Evolutionary conservation across 1,140 invertebrate species (phyloP).

Genomic region (Calephelis virginiensis): DNA sequence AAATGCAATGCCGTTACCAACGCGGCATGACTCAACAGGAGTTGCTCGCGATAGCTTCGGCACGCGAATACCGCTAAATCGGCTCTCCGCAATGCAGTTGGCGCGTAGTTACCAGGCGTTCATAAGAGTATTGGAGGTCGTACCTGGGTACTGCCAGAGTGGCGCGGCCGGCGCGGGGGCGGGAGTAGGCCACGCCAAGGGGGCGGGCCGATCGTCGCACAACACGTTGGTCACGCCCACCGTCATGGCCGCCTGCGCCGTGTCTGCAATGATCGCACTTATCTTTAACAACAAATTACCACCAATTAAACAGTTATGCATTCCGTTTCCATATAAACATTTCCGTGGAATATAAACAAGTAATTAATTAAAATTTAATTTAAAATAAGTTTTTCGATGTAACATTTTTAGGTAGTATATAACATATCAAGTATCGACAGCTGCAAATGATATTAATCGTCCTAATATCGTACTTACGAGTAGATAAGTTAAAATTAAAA

Average conservation of each 20-base stretch:
- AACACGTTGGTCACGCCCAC: slow-evolving; percentile 78
- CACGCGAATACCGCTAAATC: slow-evolving; percentile 44
- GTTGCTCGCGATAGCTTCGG: slow-evolving; percentile 28
- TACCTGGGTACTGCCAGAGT: slow-evolving; percentile 87
- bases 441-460: background rate
- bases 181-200: slow-evolving; percentile 67
- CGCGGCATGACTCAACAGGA: slow-evolving; percentile 55
- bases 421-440: background rate
- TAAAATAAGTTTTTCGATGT: background rate
- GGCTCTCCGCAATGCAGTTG: slow-evolving; percentile 71
- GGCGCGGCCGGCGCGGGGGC: slow-evolving; percentile 79
- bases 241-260: slow-evolving; percentile 80
- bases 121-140: slow-evolving; percentile 63
- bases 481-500: too few relatives aligned
- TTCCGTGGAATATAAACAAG: slow-evolving; percentile 9
- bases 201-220: slow-evolving; percentile 72
- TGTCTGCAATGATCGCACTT: slow-evolving; percentile 52
- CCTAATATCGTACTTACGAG: too few relatives aligned
- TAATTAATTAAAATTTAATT: slow-evolving; percentile 18
- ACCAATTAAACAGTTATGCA: slow-evolving; percentile 18
- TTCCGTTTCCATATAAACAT: slow-evolving; percentile 14
- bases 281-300: slow-evolving; percentile 14
- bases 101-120: slow-evolving; percentile 72
- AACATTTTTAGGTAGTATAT: too few relatives aligned
- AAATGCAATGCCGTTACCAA: slow-evolving; percentile 71